A percentile compares a stretch with the other conserved stretches of the same genome.
Conservation (phyloP, 1,140 invertebrate species). For the Chironomus tepperi region DNA sequence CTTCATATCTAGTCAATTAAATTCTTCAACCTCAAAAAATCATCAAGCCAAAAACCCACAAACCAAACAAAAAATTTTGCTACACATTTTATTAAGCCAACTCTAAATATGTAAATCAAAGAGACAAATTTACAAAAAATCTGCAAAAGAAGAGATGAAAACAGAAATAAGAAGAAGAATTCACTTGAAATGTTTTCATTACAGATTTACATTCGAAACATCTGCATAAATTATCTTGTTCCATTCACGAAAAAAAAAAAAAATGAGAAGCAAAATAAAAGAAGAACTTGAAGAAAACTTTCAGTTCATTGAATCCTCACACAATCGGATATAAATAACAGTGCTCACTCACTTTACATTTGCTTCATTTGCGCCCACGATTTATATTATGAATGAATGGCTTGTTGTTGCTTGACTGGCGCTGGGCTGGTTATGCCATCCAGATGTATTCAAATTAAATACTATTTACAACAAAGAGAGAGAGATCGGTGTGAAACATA, state of each 20-base stretch:
- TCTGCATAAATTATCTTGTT: not conserved
- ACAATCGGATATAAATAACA: conserved; percentile 5
- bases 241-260: not conserved
- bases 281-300: too few relatives aligned
- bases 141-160: not conserved
- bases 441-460: too few relatives aligned
- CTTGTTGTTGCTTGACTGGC: not conserved
- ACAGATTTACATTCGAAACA: not conserved
- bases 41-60: too few relatives aligned
- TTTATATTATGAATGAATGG: not conserved
- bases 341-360: too few relatives aligned
- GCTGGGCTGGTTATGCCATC: too few relatives aligned
- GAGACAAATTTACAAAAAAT: not conserved
- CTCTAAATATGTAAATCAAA: too few relatives aligned
- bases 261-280: too few relatives aligned
- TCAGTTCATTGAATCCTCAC: conserved; percentile 1
- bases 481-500: not conserved
- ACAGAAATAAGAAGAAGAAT: not conserved
- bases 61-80: too few relatives aligned
- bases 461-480: not conserved
- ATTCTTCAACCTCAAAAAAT: too few relatives aligned
- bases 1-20: too few relatives aligned
- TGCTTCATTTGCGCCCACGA: not conserved
- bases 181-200: not conserved
- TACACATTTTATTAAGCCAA: too few relatives aligned